Conservation (phyloP, 2,797 vertebrate species). For the Tokudaia muenninki region DNA sequence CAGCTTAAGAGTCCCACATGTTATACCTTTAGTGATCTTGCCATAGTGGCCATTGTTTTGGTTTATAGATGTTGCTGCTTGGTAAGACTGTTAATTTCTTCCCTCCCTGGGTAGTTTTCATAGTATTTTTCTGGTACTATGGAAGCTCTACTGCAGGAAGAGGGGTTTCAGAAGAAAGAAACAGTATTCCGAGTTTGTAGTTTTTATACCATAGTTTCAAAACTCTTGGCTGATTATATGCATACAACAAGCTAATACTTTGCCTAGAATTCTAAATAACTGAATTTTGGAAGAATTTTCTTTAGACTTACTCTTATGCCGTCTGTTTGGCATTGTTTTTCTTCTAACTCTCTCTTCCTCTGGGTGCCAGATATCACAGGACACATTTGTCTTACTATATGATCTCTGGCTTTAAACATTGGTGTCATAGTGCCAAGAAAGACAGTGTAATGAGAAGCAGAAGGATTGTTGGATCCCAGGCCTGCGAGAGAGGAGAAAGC, state of each 20-base stretch:
- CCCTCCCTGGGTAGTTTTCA: not conserved
- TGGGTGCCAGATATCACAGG: conserved; percentile 19
- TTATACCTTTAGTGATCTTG: not conserved
- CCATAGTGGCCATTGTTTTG: not conserved
- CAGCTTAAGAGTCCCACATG: too few relatives aligned
- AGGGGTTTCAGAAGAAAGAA: not conserved
- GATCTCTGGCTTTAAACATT: not conserved
- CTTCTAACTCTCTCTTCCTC: conserved; percentile 27
- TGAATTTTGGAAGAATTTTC: not conserved
- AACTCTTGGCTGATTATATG: not conserved
- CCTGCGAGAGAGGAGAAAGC: not conserved
- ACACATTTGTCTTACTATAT: conserved; percentile 1
- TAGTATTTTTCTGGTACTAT: not conserved
- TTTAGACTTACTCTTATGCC: not conserved
- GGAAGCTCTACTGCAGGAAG: not conserved
- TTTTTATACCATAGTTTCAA: conserved; percentile 10
- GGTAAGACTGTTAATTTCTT: not conserved
- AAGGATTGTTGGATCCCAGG: not conserved
- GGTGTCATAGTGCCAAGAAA: not conserved
- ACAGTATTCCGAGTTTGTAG: not conserved
- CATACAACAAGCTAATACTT: not conserved
- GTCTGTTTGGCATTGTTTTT: conserved; percentile 19
- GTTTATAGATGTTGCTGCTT: not conserved
- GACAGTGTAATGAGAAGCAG: not conserved
- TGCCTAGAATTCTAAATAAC: not conserved